phyloP scores from a whole-genome alignment of 2,797 vertebrate species.

The Protonibea diacanthus region DNA sequence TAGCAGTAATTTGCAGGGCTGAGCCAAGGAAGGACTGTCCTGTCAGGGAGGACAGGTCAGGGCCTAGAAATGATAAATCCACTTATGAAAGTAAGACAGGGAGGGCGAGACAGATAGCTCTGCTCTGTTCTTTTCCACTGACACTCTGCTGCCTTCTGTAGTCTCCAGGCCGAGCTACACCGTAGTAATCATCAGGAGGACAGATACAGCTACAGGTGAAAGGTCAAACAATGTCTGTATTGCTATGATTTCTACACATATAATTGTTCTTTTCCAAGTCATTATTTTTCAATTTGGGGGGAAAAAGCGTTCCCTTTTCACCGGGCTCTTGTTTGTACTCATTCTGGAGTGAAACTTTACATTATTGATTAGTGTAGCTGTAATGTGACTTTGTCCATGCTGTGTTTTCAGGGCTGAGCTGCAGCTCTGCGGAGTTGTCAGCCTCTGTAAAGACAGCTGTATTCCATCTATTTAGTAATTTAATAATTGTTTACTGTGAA shows the following conservation, averaged over 20 bases:
- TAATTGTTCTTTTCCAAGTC: not conserved
- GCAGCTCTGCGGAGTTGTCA: slow-evolving; percentile 20
- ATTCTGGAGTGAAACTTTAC: slow-evolving; percentile 16
- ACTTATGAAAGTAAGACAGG: slow-evolving; percentile 64
- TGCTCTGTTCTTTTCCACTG: slow-evolving; percentile 54
- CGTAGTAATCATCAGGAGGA: slow-evolving; percentile 5
- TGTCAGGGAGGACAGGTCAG: slow-evolving; percentile 67
- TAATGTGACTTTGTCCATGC: slow-evolving; percentile 31
- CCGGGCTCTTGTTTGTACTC: not conserved
- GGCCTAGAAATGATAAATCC: slow-evolving; percentile 78
- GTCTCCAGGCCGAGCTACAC: slow-evolving; percentile 11
- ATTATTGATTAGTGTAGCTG: slow-evolving; percentile 40
- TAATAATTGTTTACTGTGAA: slow-evolving; percentile 51
- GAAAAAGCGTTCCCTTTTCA: not conserved
- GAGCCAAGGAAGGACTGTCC: slow-evolving; percentile 59
- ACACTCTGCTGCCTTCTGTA: slow-evolving; percentile 28
- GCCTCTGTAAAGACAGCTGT: slow-evolving; percentile 45
- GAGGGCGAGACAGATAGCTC: slow-evolving; percentile 41
- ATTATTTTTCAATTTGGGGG: not conserved
- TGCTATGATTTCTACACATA: not conserved
- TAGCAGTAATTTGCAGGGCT: slow-evolving; percentile 65
- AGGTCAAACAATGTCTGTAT: slow-evolving; percentile 28
- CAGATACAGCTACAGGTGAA: slow-evolving; percentile 12
- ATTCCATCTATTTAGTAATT: slow-evolving; percentile 24
- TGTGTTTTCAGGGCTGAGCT: not conserved